Evolutionary conservation across 2,113 vertebrate genomes (phyloP).

Genomic region (Percina caprodes): DNA sequence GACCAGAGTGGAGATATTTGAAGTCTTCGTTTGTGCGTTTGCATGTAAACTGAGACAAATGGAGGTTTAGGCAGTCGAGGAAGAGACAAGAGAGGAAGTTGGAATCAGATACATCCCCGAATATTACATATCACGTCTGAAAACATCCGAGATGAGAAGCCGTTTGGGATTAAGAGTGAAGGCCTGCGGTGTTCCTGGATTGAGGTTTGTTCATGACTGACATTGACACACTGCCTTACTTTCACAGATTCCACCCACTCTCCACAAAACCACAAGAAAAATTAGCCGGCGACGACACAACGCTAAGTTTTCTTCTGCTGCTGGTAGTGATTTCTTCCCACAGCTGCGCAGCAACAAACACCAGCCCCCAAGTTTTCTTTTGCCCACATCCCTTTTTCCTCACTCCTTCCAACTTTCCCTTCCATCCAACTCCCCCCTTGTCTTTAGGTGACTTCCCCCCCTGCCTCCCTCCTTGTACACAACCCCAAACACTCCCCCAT

Average conservation of each 20-base stretch:
- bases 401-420: conserved; percentile 45
- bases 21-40: too few species aligned
- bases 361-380: conserved; percentile 49
- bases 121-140: neutral
- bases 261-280: conserved; percentile 52
- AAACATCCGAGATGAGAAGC: neutral
- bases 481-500: conserved; percentile 57
- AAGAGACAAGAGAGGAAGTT: neutral
- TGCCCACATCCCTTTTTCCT: conserved; percentile 43
- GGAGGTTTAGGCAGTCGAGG: too few species aligned
- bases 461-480: conserved; percentile 41
- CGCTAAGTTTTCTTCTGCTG: conserved; percentile 28
- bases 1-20: too few species aligned
- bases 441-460: conserved; percentile 41
- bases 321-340: conserved; percentile 62
- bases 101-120: neutral
- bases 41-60: too few species aligned
- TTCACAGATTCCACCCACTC: conserved; percentile 43
- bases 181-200: conserved; percentile 8
- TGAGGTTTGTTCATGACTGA: conserved; percentile 23
- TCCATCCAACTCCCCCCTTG: conserved; percentile 22
- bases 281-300: conserved; percentile 17
- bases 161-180: neutral
- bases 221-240: conserved; percentile 50
- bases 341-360: conserved; percentile 68